Conservation (phyloP, 1,140 invertebrate genomes). For the Plutomurus gul region DNA sequence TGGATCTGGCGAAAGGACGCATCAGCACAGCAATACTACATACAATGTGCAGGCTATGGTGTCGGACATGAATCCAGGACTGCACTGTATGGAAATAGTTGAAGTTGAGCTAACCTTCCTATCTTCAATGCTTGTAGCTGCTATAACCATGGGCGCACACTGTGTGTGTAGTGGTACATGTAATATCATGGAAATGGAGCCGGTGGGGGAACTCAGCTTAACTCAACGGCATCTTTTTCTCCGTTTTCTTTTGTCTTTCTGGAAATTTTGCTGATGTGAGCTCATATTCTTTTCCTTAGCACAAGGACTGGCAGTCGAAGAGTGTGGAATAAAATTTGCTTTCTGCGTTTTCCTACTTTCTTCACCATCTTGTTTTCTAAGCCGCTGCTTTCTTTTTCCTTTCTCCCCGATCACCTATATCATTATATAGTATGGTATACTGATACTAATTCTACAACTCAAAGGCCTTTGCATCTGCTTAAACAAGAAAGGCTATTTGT, state of each 20-base stretch:
- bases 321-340: neutral
- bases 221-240: conserved; percentile 8
- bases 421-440: too few species aligned
- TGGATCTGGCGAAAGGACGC: too few species aligned
- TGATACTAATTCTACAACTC: neutral
- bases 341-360: neutral
- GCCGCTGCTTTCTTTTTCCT: neutral
- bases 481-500: neutral
- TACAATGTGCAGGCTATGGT: too few species aligned
- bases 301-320: too few species aligned
- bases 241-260: conserved; percentile 17
- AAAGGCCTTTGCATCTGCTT: neutral
- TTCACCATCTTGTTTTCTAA: neutral
- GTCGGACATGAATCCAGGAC: too few species aligned
- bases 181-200: conserved; percentile 17
- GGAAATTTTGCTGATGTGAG: conserved; percentile 13
- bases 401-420: neutral
- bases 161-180: neutral
- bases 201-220: neutral
- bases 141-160: neutral
- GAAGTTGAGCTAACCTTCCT: neutral
- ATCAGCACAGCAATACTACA: too few species aligned
- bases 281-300: conserved; percentile 24
- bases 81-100: neutral
- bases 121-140: neutral